Conservation (phyloP, 2,797 vertebrate species). For the Gambusia yucatana region DNA sequence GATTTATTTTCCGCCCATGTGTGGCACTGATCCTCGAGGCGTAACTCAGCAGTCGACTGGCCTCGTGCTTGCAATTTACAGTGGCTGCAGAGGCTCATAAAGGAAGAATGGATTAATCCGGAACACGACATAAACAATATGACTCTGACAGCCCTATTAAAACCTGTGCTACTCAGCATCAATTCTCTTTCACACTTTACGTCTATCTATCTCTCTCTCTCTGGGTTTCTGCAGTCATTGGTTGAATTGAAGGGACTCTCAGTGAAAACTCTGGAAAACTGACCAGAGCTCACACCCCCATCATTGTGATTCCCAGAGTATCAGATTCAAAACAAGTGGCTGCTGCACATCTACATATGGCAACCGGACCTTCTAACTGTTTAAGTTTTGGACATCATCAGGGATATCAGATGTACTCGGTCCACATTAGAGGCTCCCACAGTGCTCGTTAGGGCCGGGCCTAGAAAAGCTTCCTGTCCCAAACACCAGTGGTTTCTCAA, state of each 20-base stretch:
- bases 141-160: constrained; percentile 84
- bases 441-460: constrained; percentile 71
- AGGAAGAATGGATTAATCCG: constrained; percentile 85
- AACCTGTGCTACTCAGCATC: constrained; percentile 82
- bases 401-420: constrained; percentile 74
- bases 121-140: constrained; percentile 85
- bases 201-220: constrained; percentile 39
- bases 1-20: constrained; percentile 81
- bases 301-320: constrained; percentile 81
- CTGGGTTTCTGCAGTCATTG: constrained; percentile 21
- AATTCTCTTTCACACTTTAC: constrained; percentile 67
- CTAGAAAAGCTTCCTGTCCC: constrained; percentile 69
- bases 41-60: constrained; percentile 78
- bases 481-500: constrained; percentile 59
- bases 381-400: constrained; percentile 79
- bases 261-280: constrained; percentile 59
- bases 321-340: constrained; percentile 66
- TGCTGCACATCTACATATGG: constrained; percentile 77
- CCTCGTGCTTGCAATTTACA: constrained; percentile 79
- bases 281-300: constrained; percentile 60
- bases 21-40: constrained; percentile 81
- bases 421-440: constrained; percentile 72
- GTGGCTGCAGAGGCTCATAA: constrained; percentile 83
- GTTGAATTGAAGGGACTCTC: constrained; percentile 47
- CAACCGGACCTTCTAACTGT: constrained; percentile 78